Conservation (phyloP, 2,888 invertebrate genomes). For the Phlogophora meticulosa region DNA sequence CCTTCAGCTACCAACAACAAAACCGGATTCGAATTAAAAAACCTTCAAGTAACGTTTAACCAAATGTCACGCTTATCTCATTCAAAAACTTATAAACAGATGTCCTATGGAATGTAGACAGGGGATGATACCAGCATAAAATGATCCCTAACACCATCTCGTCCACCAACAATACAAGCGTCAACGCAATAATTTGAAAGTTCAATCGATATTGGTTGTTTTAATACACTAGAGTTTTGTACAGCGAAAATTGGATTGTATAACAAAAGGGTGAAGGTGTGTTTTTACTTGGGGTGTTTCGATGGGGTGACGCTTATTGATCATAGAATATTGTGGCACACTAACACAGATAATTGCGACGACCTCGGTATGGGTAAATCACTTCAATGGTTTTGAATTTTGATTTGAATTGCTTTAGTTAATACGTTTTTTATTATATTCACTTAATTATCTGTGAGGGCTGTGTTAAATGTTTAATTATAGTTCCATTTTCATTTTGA, state of each 20-base stretch:
- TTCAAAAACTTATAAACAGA: constrained; percentile 82
- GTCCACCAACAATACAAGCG: constrained; percentile 11
- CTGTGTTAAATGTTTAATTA: neutral
- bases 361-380: constrained; percentile 55
- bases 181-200: constrained; percentile 10
- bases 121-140: constrained; percentile 42
- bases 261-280: neutral
- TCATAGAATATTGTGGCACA: constrained; percentile 76
- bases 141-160: constrained; percentile 32
- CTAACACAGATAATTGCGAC: constrained; percentile 74
- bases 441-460: constrained; percentile 28
- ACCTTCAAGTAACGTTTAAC: constrained; percentile 80
- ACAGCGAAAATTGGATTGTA: constrained; percentile 42
- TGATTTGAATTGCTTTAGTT: constrained; percentile 42
- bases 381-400: constrained; percentile 62
- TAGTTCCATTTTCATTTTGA: too few relatives aligned
- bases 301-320: constrained; percentile 74
- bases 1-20: constrained; percentile 57
- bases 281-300: constrained; percentile 40
- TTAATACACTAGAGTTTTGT: constrained; percentile 9
- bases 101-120: constrained; percentile 70
- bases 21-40: constrained; percentile 76
- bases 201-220: constrained; percentile 46
- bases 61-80: constrained; percentile 83
- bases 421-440: constrained; percentile 2